Conservation (phyloP, 1,140 invertebrate genomes). For the Ceratina calcarata region DNA sequence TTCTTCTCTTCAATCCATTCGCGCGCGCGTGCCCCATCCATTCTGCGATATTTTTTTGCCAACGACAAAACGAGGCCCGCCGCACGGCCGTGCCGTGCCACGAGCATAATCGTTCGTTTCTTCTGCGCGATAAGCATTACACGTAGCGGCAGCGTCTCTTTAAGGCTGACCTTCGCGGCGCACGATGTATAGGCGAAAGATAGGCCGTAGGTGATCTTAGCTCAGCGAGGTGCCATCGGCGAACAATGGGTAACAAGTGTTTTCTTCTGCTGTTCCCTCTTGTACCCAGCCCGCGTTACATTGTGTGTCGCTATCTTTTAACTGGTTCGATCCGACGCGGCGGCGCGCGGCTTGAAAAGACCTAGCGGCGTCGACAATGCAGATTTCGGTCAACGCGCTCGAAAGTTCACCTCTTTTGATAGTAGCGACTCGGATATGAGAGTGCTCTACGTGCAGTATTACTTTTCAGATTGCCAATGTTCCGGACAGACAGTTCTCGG, state of each 20-base stretch:
- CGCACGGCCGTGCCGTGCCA: too few relatives aligned
- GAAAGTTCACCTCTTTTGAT: slow-evolving; percentile 5
- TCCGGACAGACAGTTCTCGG: too few relatives aligned
- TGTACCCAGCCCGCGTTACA: slow-evolving; percentile 23
- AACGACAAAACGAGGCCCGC: neutral
- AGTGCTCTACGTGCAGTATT: too few relatives aligned
- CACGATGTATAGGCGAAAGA: slow-evolving; percentile 15
- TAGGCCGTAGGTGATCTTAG: slow-evolving; percentile 33
- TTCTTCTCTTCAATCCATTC: neutral
- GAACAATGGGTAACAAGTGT: slow-evolving; percentile 46
- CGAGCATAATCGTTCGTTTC: slow-evolving; percentile 8
- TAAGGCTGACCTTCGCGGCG: slow-evolving; percentile 15
- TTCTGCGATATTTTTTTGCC: slow-evolving; percentile 8
- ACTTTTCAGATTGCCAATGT: too few relatives aligned
- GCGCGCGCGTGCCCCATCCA: neutral
- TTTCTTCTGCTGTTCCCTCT: slow-evolving; percentile 25
- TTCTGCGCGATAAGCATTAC: neutral
- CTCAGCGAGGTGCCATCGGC: slow-evolving; percentile 12
- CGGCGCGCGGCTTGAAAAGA: neutral
- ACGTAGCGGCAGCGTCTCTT: neutral
- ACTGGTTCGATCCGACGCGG: slow-evolving; percentile 1
- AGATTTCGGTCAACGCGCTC: slow-evolving; percentile 8
- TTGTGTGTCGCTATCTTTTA: slow-evolving; percentile 23
- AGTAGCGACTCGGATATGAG: neutral
- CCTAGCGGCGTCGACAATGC: slow-evolving; percentile 4